phyloP scores from a whole-genome alignment of 2,888 invertebrate genomes.

The Volucella inanis region DNA sequence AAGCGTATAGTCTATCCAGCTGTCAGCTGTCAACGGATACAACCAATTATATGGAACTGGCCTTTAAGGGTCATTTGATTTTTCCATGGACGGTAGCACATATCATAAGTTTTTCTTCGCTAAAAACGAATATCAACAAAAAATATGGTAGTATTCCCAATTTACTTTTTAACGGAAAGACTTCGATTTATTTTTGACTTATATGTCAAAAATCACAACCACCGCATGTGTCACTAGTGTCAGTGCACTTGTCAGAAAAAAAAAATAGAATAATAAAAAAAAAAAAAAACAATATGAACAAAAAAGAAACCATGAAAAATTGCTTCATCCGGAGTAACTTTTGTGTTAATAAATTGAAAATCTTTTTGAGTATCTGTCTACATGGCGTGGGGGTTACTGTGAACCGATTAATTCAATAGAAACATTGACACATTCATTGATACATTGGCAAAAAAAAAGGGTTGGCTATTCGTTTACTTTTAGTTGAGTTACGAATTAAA shows the following conservation, averaged over 20 bases:
- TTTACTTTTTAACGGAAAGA: neutral
- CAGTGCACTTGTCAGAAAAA: conserved; percentile 64
- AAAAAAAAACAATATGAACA: conserved; percentile 5
- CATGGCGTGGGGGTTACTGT: conserved; percentile 30
- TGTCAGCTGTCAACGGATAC: too few species aligned
- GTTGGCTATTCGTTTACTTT: conserved; percentile 13
- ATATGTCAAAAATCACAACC: conserved; percentile 33
- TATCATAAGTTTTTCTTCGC: too few species aligned
- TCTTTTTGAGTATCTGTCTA: conserved; percentile 33
- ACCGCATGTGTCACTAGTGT: conserved; percentile 43
- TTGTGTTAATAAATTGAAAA: conserved; percentile 62
- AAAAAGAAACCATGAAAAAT: conserved; percentile 67
- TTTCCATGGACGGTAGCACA: too few species aligned
- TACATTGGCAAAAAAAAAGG: conserved; percentile 16
- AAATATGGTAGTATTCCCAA: too few species aligned
- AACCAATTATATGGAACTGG: too few species aligned
- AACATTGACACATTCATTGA: conserved; percentile 62
- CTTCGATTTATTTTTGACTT: conserved; percentile 32
- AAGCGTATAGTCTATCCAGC: too few species aligned
- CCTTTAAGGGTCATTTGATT: too few species aligned
- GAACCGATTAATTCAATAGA: conserved; percentile 68
- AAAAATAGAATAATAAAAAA: neutral
- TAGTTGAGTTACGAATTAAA: neutral
- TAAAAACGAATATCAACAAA: too few species aligned
- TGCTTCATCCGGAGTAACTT: conserved; percentile 60